Evolutionary conservation across 2,113 vertebrate species (phyloP).

Genomic region (Rhizomys pruinosus): DNA sequence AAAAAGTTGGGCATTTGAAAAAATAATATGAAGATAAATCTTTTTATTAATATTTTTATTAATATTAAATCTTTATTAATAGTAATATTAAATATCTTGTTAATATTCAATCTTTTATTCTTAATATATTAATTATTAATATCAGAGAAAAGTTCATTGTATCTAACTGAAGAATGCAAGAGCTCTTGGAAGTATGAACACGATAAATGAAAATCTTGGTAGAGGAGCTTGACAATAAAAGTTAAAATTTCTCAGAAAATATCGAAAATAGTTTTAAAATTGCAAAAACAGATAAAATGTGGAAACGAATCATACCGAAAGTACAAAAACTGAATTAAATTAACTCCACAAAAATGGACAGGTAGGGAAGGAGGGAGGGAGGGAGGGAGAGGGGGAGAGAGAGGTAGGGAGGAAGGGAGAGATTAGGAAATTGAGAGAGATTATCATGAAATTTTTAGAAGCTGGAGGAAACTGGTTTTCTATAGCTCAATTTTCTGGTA

Average conservation of each 20-base stretch:
- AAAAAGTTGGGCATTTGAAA: background rate
- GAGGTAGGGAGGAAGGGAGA: too few relatives aligned
- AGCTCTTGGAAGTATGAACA: background rate
- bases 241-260: background rate
- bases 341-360: background rate
- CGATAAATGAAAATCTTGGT: background rate
- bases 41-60: too few relatives aligned
- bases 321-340: background rate
- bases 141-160: background rate
- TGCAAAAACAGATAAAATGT: background rate
- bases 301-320: background rate
- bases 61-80: too few relatives aligned
- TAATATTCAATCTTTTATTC: too few relatives aligned
- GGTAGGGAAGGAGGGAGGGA: too few relatives aligned
- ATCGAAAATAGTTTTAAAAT: conserved; percentile 9
- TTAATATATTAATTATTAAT: too few relatives aligned
- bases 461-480: background rate
- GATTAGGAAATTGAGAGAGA: background rate
- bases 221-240: background rate
- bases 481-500: background rate
- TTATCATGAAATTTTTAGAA: background rate
- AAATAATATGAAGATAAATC: too few relatives aligned
- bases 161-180: background rate
- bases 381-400: too few relatives aligned
- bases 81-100: too few relatives aligned